Percentiles rank a stretch among this genome's conserved stretches.
phyloP scores from a whole-genome alignment of 1,140 invertebrate species.

The Stegodyphus mimosarum region DNA sequence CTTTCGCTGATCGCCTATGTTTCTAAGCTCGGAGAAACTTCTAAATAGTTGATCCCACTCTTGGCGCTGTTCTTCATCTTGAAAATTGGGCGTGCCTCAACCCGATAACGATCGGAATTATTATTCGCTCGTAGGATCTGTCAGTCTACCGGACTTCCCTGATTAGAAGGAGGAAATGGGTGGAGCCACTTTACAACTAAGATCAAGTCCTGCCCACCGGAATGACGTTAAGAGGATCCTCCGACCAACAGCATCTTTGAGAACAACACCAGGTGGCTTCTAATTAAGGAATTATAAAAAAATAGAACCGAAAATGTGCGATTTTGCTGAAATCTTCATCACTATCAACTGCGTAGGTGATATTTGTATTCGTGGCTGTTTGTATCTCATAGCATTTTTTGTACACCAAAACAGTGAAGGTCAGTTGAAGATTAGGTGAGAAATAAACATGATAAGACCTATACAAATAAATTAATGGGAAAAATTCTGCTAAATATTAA shows the following conservation, averaged over 20 bases:
- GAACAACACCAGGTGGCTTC: constrained; percentile 7
- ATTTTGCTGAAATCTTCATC: no score
- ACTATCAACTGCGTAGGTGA: no score
- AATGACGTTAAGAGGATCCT: constrained; percentile 7
- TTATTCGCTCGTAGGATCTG: background rate
- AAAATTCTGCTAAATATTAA: no score
- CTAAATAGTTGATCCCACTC: background rate
- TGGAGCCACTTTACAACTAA: background rate
- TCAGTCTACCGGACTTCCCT: background rate
- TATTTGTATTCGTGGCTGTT: no score
- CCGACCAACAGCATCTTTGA: constrained; percentile 16
- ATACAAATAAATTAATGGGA: no score
- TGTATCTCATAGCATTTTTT: no score
- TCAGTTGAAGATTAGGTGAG: no score
- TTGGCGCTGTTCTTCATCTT: background rate
- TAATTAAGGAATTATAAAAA: background rate
- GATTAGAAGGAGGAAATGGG: background rate
- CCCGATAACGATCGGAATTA: background rate
- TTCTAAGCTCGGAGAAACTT: background rate
- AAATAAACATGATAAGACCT: no score
- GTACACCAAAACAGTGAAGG: no score
- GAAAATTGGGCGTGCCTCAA: constrained; percentile 1
- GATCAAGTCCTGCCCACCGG: constrained; percentile 31
- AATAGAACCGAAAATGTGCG: no score
- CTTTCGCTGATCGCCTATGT: no score